Conservation (phyloP, 2,888 invertebrate species). For the Sussaba pulchella region DNA sequence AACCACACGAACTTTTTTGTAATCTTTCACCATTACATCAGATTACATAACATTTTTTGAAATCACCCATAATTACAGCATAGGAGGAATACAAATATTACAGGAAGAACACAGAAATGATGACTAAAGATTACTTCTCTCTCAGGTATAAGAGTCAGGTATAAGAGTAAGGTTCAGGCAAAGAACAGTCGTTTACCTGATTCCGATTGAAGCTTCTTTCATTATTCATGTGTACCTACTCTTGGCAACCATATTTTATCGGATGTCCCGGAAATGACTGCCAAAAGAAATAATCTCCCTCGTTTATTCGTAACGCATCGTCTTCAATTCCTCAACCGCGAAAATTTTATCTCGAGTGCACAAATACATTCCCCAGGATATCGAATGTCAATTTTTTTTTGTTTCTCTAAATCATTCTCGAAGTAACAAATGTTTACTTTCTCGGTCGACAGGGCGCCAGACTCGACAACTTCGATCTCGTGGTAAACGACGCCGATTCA, state of each 20-base stretch:
- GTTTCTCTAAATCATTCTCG: neutral
- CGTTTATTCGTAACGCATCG: constrained; percentile 53
- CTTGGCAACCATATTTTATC: constrained; percentile 48
- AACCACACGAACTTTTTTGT: no score
- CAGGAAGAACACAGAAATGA: no score
- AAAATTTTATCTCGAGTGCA: neutral
- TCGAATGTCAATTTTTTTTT: constrained; percentile 11
- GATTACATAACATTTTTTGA: no score
- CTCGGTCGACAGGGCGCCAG: constrained; percentile 80
- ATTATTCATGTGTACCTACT: no score
- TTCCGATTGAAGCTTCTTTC: constrained; percentile 77
- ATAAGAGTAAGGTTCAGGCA: constrained; percentile 58
- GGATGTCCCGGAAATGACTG: constrained; percentile 36
- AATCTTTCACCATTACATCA: no score
- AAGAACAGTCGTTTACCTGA: constrained; percentile 67
- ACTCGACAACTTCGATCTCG: constrained; percentile 80
- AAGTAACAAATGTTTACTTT: constrained; percentile 15
- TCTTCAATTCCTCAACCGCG: constrained; percentile 15
- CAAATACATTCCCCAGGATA: neutral
- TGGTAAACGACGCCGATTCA: constrained; percentile 84
- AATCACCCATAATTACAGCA: no score
- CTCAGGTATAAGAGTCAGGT: no score
- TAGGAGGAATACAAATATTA: no score
- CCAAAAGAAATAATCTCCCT: constrained; percentile 58
- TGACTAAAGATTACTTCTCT: no score